Evolutionary conservation across 53 echinoderm and acorn worm genomes (phyloP).

Genomic region (Apostichopus leukothele): DNA sequence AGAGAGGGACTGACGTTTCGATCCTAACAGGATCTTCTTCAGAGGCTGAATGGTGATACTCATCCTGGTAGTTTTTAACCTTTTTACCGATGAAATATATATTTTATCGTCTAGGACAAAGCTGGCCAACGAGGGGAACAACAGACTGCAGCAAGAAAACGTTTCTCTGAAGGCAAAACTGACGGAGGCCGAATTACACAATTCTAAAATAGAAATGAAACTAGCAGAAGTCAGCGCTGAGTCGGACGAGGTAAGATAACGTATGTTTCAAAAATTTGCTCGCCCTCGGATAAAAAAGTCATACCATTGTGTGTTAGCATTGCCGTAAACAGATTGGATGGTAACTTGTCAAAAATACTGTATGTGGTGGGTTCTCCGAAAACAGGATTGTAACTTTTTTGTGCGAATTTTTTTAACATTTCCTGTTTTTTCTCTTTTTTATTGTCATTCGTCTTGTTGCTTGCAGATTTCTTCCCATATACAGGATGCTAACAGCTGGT

Average conservation of each 20-base stretch:
- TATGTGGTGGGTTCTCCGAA: too few relatives aligned
- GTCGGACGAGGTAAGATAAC: constrained; percentile 66
- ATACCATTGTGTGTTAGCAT: background rate
- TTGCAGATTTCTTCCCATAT: constrained; percentile 74
- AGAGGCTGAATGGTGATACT: too few relatives aligned
- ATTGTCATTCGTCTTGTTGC: background rate
- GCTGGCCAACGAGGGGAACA: constrained; percentile 1
- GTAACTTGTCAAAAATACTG: too few relatives aligned
- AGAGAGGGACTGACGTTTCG: too few relatives aligned
- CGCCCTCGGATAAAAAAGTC: background rate
- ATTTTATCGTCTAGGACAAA: too few relatives aligned
- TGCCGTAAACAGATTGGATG: background rate
- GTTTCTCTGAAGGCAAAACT: constrained; percentile 49
- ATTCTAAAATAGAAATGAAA: constrained; percentile 59
- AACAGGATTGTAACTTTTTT: too few relatives aligned
- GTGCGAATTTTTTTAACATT: too few relatives aligned
- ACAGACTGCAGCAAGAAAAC: constrained; percentile 44
- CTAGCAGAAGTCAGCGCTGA: constrained; percentile 78
- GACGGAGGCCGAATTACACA: constrained; percentile 50
- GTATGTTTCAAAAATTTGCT: background rate
- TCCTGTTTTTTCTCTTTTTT: too few relatives aligned
- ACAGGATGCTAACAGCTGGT: constrained; percentile 85
- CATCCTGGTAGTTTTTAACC: too few relatives aligned
- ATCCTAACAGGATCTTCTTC: too few relatives aligned
- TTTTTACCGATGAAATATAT: too few relatives aligned